phyloP scores from a whole-genome alignment of 2,797 vertebrate genomes.

The Neosalanx taihuensis region DNA sequence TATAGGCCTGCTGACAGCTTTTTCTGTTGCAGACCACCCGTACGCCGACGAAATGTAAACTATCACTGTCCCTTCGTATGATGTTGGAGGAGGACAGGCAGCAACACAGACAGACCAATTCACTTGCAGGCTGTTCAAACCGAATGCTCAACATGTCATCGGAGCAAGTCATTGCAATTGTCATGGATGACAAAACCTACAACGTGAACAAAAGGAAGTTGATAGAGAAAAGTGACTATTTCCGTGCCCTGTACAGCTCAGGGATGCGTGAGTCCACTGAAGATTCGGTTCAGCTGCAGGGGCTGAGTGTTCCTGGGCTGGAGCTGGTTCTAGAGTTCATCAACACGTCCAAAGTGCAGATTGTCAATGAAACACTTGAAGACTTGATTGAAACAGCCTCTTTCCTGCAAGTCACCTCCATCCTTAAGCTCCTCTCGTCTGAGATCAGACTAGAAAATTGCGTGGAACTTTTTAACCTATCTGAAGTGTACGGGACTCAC shows the following conservation, averaged over 20 bases:
- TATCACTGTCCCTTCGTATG: constrained; percentile 30
- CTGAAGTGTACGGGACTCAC: constrained; percentile 86
- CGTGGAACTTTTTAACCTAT: constrained; percentile 84
- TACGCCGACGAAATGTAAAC: constrained; percentile 64
- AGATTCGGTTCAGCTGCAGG: constrained; percentile 84
- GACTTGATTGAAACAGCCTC: constrained; percentile 91
- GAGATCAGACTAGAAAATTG: constrained; percentile 86
- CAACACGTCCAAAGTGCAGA: constrained; percentile 83
- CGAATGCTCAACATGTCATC: constrained; percentile 68
- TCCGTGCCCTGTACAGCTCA: constrained; percentile 91
- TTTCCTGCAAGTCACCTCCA: constrained; percentile 89
- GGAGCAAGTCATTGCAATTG: constrained; percentile 83
- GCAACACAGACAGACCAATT: constrained; percentile 1
- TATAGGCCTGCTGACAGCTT: constrained; percentile 62
- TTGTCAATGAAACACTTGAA: constrained; percentile 80
- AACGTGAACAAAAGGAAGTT: constrained; percentile 88
- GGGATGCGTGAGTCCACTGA: constrained; percentile 92
- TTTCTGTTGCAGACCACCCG: constrained; percentile 45
- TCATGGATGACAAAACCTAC: constrained; percentile 85
- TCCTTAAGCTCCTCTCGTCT: constrained; percentile 83
- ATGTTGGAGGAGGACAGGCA: constrained; percentile 9
- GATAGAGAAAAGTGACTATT: constrained; percentile 95
- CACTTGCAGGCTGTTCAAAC: background rate
- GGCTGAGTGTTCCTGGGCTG: constrained; percentile 86
- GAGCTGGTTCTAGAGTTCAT: constrained; percentile 93